Base-by-base conservation (phyloP, 2,797 vertebrate species). In the Huso huso region DNA sequence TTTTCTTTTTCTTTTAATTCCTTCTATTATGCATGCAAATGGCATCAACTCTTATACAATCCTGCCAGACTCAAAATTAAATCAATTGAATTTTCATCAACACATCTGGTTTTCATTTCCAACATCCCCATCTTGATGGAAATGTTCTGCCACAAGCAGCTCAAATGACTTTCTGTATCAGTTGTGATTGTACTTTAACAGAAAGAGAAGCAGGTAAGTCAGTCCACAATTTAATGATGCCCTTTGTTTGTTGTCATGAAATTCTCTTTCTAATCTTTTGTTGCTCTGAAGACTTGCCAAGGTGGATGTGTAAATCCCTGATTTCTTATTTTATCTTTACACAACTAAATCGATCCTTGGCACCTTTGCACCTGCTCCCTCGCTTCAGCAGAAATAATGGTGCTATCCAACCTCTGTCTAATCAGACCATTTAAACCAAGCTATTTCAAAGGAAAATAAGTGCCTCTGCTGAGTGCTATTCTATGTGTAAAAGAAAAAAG, bases 261-360 rank as follows among this genome's bases (percentile, higher is more conserved):
- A 83, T 79, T 77, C 75, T 74, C 74, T 78, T 79, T 85, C 75
- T 82, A 83, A 85, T 84, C 82, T 83, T 75, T 68, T 63, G 62
- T 72, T 82, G 69, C 66, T 76, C 77, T 71, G 72, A 82, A 78
- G 67, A 69, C 69, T 72, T 80, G 80, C 81, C 80, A 79, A 68
- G 64, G 71, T 79, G 72, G 15, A 72, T 66, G 71, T 73, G 62
- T 66, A 70, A 77, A 81, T 71, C 64, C 75, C 75, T 78, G 81
- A 86, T 84, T 86, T 83, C 81, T 86, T 84, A 84, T 84, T 84
- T 86, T 84, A 83, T 84, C 83, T 71, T 69, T n/a, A 70, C 83
- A 84, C 82, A 80, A 77, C 79, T 78, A 73, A 80, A 88, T 86
- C 79, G 78, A 86, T 87, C 75, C n/a, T 61, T 13, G 71, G 75